Base-by-base conservation (phyloP, 2,888 invertebrate genomes). In the Phalera bucephala region DNA sequence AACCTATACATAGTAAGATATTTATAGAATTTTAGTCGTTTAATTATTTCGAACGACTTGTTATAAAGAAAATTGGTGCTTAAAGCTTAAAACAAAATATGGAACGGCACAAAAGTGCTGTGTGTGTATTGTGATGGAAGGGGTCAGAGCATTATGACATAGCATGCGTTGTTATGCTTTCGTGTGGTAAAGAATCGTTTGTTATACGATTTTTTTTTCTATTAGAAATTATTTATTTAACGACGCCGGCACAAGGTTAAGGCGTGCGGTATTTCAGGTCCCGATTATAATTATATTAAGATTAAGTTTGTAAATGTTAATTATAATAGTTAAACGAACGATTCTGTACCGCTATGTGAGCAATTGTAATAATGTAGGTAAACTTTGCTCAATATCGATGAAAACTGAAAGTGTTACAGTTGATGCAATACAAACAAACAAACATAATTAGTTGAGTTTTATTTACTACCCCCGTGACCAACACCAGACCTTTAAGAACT, bases 41-140 rank as follows among this genome's bases (percentile, higher is more conserved):
- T 88, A 88, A 85, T 86, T 88, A 88, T 89, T 89, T 89, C 84
- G 85, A 89, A 89, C 88, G 89, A 88, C 88, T 89, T 87, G 88
- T 89, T 89, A 89, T 87, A 87, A 89, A 84, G 81, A 89, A 88
- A 88, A 86, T 89, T 88, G 89, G 88, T 88, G 88, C 88, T 89
- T 88, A 84, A 85, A 86, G 88, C 88, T 89, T 88, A 88, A 80
- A 84, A 77, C 70, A 80, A 78, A 82, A 79, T 80, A 83, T 77
- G 79, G 65, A 53, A 63, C 71, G 84, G 75, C 77, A 74, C 73
- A 66, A 53, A 26, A 27, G 64, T 76, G 82, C 70, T 80, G 70
- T 66, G 85, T 77, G 74, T 83, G 87, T 86, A 84, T 83, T 87
- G 87, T 87, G 84, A 80, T 74, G 79, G 72, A 66, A 70, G 66